Evolutionary conservation across 23 tunicate genomes (phyloP), one percentile per base, ranked within the genome.

Genomic region (Halocynthia roretzi): DNA sequence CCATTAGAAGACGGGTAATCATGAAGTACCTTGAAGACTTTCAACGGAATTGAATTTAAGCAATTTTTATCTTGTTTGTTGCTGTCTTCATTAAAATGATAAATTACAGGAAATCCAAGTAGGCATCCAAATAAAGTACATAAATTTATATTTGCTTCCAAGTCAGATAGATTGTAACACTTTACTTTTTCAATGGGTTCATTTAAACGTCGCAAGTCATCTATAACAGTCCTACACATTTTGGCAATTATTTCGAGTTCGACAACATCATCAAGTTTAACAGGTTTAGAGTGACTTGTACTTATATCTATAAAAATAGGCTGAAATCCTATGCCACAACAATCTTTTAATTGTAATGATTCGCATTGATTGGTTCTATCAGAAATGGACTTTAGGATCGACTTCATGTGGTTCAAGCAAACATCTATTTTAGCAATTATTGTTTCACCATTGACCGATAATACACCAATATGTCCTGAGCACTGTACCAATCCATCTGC

Each of bases 71-170:
- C 78, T 44, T 22, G 14, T 12, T 10, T 49, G 54, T 20, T 71
- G 44, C 44, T 31, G 44, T 31, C 2, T 12, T 48, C 76, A 8
- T 74, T 54, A 44, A 74, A 74, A 18, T 50, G 56, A 50, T 74
- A 74, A n/a, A 74, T 18, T 54, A 54, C 63, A 1, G 78, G 78
- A 54, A 54, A 74, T 10, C 78, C 78, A 8, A 74, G 56, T 14
- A 74, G 18, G 10, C 55, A 50, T 50, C 78, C 78, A 54, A 74
- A 74, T 52, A 74, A 12, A 8, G 78, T 74, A 6, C 78, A 74
- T 12, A 74, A 44, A 54, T 74, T 74, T 9, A 53, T 31, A 7
- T 74, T 1, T 7, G 17, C 19, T 9, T 6, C 23, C 53, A 70
- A 49, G 31, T 5, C 4, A 10, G 44, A 31, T 31, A 31, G 44